A percentile compares a stretch with the other conserved stretches of the same genome.
These are phyloP conservation scores for Penaeus vannamei DNA, from an alignment of 1,140 invertebrate genomes.

Conservation along the genomic window DNA sequence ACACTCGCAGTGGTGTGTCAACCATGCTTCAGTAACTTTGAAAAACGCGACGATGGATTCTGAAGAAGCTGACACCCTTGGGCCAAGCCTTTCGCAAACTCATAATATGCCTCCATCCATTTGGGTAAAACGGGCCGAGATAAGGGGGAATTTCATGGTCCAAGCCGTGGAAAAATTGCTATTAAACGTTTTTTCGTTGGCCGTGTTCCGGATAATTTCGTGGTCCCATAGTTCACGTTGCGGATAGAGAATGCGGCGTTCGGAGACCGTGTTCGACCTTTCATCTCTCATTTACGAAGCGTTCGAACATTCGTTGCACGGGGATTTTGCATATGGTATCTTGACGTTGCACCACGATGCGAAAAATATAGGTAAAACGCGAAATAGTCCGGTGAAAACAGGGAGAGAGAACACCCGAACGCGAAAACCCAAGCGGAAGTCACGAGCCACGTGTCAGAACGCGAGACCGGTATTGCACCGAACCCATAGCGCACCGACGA, in stretches of 20 bases:
- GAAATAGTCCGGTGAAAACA: not conserved
- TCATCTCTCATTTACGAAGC: too few species aligned
- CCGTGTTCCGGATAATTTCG: conserved; percentile 49
- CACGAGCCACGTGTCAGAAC: conserved; percentile 36
- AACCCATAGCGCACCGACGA: conserved; percentile 57
- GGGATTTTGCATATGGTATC: too few species aligned
- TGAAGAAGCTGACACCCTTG: too few species aligned
- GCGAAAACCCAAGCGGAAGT: conserved; percentile 27
- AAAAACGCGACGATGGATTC: too few species aligned
- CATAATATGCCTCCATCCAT: not conserved
- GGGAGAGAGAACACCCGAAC: not conserved
- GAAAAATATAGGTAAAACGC: too few species aligned
- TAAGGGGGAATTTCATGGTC: conserved; percentile 54
- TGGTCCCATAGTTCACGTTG: conserved; percentile 51
- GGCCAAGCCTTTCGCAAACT: too few species aligned
- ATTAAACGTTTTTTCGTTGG: conserved; percentile 23
- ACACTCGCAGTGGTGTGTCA: too few species aligned
- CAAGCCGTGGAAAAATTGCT: conserved; percentile 33
- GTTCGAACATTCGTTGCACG: too few species aligned
- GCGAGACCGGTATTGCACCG: conserved; percentile 57
- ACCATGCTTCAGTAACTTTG: too few species aligned
- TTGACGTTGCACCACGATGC: too few species aligned
- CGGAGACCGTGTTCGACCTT: not conserved
- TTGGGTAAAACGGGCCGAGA: conserved; percentile 4
- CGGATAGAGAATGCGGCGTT: conserved; percentile 2